Conservation (phyloP, 1,140 invertebrate genomes). For the Gerris buenoi region DNA sequence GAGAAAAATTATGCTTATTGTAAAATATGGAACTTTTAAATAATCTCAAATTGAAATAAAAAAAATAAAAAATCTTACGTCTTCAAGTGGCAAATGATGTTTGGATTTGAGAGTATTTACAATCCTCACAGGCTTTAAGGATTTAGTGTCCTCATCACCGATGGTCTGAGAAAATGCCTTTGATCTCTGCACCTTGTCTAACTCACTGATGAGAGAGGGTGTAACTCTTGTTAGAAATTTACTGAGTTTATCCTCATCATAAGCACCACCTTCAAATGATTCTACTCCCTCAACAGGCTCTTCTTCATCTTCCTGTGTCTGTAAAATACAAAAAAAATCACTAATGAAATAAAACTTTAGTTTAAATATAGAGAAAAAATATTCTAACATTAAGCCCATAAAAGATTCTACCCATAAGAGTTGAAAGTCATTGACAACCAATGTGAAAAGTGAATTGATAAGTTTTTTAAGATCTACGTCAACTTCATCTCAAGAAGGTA, state of each 20-base stretch:
- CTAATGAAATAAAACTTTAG: too few species aligned
- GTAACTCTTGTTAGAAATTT: constrained; percentile 8
- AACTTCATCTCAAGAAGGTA: too few species aligned
- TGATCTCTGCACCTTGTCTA: constrained; percentile 12
- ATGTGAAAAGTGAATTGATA: too few species aligned
- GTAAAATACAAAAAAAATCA: too few species aligned
- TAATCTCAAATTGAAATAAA: not conserved
- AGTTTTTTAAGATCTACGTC: too few species aligned
- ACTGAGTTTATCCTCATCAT: constrained; percentile 10
- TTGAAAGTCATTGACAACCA: too few species aligned
- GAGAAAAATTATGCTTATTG: too few species aligned
- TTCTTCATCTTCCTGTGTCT: constrained; percentile 1
- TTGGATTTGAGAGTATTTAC: not conserved
- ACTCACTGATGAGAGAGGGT: constrained; percentile 9
- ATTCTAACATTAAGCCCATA: too few species aligned
- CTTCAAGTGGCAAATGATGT: constrained; percentile 2
- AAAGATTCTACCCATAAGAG: too few species aligned
- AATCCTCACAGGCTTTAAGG: not conserved
- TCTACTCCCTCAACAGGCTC: too few species aligned
- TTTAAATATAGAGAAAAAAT: too few species aligned
- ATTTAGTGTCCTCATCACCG: not conserved
- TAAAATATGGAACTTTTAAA: too few species aligned
- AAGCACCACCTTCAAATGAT: not conserved
- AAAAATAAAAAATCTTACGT: not conserved
- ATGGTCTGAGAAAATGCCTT: constrained; percentile 12